Base-by-base conservation (phyloP, 1,140 invertebrate species). In the Drosophila takahashii region DNA sequence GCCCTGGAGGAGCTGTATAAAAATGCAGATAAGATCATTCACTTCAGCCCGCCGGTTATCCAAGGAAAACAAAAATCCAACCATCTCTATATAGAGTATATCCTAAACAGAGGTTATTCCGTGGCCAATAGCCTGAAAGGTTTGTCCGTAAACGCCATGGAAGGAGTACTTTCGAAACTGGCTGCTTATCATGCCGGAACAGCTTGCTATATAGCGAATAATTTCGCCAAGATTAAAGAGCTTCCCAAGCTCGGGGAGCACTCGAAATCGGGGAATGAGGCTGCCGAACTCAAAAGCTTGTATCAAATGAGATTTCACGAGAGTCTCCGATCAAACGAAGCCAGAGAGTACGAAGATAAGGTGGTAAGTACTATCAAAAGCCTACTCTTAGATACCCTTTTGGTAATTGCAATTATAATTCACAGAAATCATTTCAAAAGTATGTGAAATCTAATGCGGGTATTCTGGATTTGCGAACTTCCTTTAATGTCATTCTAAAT, bases 161-260 rank as follows among this genome's bases (percentile, higher is more conserved):
- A 92, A 58, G 51, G 93, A 26, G 93, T 93, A 2, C 67, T 95
- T 22, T 89, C 92, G 2, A 93, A 93, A 71, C 64, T 95, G 53
- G 94, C 93, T 0, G 93, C 79, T 54, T 94, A 94, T 81, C 94
- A 95, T 71, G 94, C 94, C 0, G 85, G 92, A 5, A 93, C 94
- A 0, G 90, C 94, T 3, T 42, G 70, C 42, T 77, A 81, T 77
- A 51, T 90, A 45, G 65, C 76, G 47, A 18, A 18, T 4, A 71
- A 66, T 18, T 58, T 60, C 3, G 50, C 22, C 4, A 39, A 74
- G 22, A 45, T 78, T 15, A 66, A 57, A 10, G 69, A 73, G 16
- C 48, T 86, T 37, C 36, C 67, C 44, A 77, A 70, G 36, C 73
- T 69, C 4, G 18, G 8, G 9, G 32, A 11, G 3, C 36, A 13